A percentile compares a stretch with the other conserved stretches of the same genome.
Evolutionary conservation across 2,888 invertebrate genomes (phyloP).

Genomic region (Entomobrya multifasciata): DNA sequence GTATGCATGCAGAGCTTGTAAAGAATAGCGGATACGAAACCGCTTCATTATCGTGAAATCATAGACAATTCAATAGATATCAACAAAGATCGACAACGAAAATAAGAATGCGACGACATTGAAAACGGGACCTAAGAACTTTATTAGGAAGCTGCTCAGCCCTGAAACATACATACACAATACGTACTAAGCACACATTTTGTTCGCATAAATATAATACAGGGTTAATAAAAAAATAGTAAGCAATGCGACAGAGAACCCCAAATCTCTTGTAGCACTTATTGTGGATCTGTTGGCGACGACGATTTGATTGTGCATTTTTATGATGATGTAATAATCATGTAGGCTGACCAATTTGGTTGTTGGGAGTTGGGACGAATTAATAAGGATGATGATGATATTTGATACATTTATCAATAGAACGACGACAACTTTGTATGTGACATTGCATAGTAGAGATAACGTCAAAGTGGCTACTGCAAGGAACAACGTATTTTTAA

Average conservation of each 20-base stretch:
- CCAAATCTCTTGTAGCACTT: no score
- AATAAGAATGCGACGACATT: constrained; percentile 53
- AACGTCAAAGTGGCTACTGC: constrained; percentile 9
- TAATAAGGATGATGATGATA: constrained; percentile 5
- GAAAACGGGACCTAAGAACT: constrained; percentile 67
- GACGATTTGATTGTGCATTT: constrained; percentile 32
- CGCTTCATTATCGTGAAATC: constrained; percentile 64
- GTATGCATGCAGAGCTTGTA: neutral
- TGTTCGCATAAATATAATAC: no score
- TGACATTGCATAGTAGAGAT: neutral
- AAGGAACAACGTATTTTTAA: constrained; percentile 8
- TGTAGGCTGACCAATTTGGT: constrained; percentile 1
- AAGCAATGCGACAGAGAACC: no score
- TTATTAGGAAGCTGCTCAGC: constrained; percentile 40
- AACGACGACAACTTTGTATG: neutral
- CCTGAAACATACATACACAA: neutral
- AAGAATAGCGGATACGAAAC: constrained; percentile 54
- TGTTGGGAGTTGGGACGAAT: neutral
- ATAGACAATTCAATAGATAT: constrained; percentile 19
- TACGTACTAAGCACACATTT: no score
- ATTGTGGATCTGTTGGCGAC: no score
- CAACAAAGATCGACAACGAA: neutral
- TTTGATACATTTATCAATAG: constrained; percentile 16
- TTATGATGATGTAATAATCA: constrained; percentile 46
- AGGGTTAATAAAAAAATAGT: no score